A percentile compares a stretch with the other conserved stretches of the same genome.
Conservation (phyloP, 2,113 vertebrate species). For the Bubalus kerabau region DNA sequence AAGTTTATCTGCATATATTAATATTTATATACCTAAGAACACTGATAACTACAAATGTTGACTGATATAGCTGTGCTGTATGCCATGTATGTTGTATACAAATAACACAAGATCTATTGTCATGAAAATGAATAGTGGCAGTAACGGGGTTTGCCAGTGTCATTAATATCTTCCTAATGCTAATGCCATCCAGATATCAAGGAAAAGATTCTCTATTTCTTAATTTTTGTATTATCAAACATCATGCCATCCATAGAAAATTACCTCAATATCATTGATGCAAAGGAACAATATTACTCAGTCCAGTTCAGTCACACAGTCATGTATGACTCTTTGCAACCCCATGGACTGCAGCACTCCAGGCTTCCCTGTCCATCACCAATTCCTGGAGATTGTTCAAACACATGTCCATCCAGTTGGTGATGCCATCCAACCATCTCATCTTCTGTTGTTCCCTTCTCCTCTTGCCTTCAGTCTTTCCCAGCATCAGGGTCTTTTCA, state of each 20-base stretch:
- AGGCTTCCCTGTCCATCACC: not conserved
- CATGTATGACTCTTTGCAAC: accelerated
- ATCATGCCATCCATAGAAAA: not conserved
- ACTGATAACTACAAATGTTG: not conserved
- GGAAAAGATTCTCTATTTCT: not conserved
- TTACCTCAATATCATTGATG: not conserved
- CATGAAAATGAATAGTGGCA: not conserved
- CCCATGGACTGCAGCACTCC: not conserved
- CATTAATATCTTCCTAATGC: slow-evolving; percentile 34
- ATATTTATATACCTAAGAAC: not conserved
- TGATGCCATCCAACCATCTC: not conserved
- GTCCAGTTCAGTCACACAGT: not conserved
- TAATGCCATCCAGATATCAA: not conserved
- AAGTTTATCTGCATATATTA: not conserved
- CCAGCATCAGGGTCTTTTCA: not conserved
- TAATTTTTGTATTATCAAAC: not conserved
- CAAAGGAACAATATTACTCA: not conserved
- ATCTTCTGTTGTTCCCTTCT: not conserved
- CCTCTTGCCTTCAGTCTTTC: not conserved
- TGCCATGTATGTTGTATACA: not conserved
- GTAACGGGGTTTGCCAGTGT: not conserved
- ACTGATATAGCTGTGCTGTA: not conserved
- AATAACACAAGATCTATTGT: not conserved
- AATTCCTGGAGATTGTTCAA: not conserved
- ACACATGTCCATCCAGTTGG: not conserved